Percentiles rank a stretch among this genome's conserved stretches.
phyloP scores from a whole-genome alignment of 1,140 invertebrate species.

The Nebria ingens region DNA sequence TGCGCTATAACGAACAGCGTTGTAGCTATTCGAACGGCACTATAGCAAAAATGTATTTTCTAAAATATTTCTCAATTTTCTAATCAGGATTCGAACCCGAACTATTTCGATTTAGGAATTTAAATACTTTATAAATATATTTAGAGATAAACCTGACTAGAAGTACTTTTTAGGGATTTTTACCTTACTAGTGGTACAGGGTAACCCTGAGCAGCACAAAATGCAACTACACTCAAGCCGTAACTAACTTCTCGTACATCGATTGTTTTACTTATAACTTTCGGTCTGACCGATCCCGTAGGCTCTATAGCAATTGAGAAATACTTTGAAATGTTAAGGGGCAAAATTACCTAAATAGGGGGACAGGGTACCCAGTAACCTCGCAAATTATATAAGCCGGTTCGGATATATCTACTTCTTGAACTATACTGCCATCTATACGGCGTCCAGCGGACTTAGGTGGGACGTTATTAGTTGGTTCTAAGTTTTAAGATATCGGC shows the following conservation, averaged over 20 bases:
- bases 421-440: constrained; percentile 37
- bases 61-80: too few relatives aligned
- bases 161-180: too few relatives aligned
- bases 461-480: constrained; percentile 30
- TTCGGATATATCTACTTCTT: constrained; percentile 37
- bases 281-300: constrained; percentile 36
- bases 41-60: too few relatives aligned
- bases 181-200: constrained; percentile 49
- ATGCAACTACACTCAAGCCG: constrained; percentile 31
- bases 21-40: too few relatives aligned
- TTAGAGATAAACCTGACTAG: too few relatives aligned
- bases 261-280: constrained; percentile 35
- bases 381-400: constrained; percentile 29
- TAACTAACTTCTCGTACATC: constrained; percentile 32
- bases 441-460: constrained; percentile 36
- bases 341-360: background rate
- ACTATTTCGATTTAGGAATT: too few relatives aligned
- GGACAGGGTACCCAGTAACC: constrained; percentile 9
- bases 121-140: too few relatives aligned
- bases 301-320: constrained; percentile 34
- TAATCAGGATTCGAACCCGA: too few relatives aligned
- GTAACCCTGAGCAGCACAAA: constrained; percentile 55
- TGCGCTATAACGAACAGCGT: too few relatives aligned
- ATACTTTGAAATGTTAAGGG: background rate
- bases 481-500: constrained; percentile 25